A percentile compares a stretch with the other conserved stretches of the same genome.
These are phyloP conservation scores for Leptobrachium ailaonicum DNA, from an alignment of 2,113 vertebrate genomes.

Conservation along the genomic window DNA sequence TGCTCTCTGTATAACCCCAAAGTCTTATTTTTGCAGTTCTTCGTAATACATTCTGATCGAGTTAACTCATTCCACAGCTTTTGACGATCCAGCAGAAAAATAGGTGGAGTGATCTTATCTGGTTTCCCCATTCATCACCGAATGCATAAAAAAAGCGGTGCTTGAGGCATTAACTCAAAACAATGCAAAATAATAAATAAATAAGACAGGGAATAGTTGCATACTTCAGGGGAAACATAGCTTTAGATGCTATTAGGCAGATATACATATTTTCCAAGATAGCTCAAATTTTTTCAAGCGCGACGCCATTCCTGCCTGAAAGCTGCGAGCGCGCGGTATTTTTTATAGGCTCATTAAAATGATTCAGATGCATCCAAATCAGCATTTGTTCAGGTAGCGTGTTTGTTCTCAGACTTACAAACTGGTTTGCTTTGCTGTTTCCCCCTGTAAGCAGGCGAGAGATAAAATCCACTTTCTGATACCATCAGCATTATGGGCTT, in stretches of 20 bases:
- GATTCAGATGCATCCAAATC: slow-evolving; percentile 37
- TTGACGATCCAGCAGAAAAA: no score
- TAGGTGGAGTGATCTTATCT: no score
- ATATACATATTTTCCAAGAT: slow-evolving; percentile 14
- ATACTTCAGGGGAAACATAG: not conserved
- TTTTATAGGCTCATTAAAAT: slow-evolving; percentile 43
- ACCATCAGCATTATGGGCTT: slow-evolving; percentile 6
- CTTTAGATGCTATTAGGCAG: slow-evolving; percentile 30
- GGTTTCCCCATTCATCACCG: no score
- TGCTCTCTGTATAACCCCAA: no score
- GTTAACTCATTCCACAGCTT: no score
- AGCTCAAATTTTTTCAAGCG: slow-evolving; percentile 18
- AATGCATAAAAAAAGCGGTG: no score
- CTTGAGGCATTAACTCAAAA: no score
- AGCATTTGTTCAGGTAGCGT: not conserved
- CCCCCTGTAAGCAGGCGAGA: not conserved
- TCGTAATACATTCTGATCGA: no score
- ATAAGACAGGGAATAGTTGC: no score
- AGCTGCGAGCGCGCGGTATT: slow-evolving; percentile 21
- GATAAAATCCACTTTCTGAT: not conserved
- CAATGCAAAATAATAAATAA: no score
- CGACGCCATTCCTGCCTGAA: slow-evolving; percentile 21
- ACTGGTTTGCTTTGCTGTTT: slow-evolving; percentile 3
- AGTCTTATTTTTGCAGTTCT: no score
- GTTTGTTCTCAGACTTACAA: slow-evolving; percentile 38